A percentile compares a stretch with the other conserved stretches of the same genome.
phyloP scores from a whole-genome alignment of 2,888 invertebrate genomes.

The Stictocephala bisonia region DNA sequence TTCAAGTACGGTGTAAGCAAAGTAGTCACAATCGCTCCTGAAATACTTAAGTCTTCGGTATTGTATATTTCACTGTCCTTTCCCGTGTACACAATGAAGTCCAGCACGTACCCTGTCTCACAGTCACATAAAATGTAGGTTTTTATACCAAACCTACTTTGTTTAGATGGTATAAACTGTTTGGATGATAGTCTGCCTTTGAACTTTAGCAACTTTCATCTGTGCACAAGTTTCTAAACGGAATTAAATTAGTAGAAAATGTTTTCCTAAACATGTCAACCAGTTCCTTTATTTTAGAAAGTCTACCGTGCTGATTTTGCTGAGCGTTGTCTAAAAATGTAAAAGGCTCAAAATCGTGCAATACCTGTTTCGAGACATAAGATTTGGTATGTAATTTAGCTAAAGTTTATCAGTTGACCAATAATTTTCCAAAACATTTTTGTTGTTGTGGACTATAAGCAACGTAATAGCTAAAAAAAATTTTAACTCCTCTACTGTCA shows the following conservation, averaged over 20 bases:
- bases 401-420: background rate
- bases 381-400: background rate
- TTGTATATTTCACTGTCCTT: constrained; percentile 44
- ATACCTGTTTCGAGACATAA: background rate
- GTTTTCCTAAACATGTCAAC: background rate
- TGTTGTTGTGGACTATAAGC: background rate
- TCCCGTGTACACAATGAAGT: constrained; percentile 54
- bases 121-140: constrained; percentile 55
- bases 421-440: background rate
- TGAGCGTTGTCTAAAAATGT: background rate
- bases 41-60: constrained; percentile 48
- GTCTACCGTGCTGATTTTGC: background rate
- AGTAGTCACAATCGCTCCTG: constrained; percentile 53
- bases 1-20: constrained; percentile 47
- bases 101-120: constrained; percentile 53
- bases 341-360: too few species aligned
- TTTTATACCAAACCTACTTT: constrained; percentile 57
- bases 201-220: constrained; percentile 56
- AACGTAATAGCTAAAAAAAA: background rate
- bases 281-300: background rate
- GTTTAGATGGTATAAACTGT: constrained; percentile 57
- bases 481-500: background rate
- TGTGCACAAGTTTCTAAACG: constrained; percentile 52
- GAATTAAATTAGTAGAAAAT: background rate
- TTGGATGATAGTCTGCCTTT: constrained; percentile 56